Conservation (phyloP, 1,140 invertebrate genomes). For the Cheumatopsyche charites region DNA sequence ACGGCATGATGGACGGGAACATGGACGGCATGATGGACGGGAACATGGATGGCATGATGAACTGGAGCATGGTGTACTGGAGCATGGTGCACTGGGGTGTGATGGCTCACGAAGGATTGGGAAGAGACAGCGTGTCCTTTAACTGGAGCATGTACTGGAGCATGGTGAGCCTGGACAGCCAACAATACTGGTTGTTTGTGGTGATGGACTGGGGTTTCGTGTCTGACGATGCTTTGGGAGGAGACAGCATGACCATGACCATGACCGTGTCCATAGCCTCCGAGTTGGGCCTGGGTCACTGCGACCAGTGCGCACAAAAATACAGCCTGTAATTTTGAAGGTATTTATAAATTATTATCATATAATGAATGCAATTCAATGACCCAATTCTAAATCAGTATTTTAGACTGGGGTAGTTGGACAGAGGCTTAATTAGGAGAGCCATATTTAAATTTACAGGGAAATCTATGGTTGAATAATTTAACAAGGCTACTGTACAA, state of each 20-base stretch:
- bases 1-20: not conserved
- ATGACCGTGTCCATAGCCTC: slow-evolving; percentile 51
- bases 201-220: slow-evolving; percentile 55
- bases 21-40: not conserved
- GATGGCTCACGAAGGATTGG: slow-evolving; percentile 29
- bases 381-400: too few relatives aligned
- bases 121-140: slow-evolving; percentile 26
- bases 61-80: slow-evolving; percentile 26
- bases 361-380: too few relatives aligned
- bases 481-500: too few relatives aligned
- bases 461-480: too few relatives aligned
- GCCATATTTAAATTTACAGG: too few relatives aligned
- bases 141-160: slow-evolving; percentile 39
- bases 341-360: too few relatives aligned
- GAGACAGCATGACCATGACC: slow-evolving; percentile 52
- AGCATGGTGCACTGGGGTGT: slow-evolving; percentile 24
- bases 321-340: slow-evolving; percentile 51
- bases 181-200: slow-evolving; percentile 31
- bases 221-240: slow-evolving; percentile 59
- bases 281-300: slow-evolving; percentile 55
- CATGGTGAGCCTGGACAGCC: slow-evolving; percentile 51
- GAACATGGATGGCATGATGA: slow-evolving; percentile 39
- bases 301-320: slow-evolving; percentile 58
- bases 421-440: too few relatives aligned
- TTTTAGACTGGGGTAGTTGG: too few relatives aligned